A percentile compares a stretch with the other conserved stretches of the same genome.
Conservation (phyloP, 53 echinoderm and acorn worm genomes). For the Actinopyga echinites region DNA sequence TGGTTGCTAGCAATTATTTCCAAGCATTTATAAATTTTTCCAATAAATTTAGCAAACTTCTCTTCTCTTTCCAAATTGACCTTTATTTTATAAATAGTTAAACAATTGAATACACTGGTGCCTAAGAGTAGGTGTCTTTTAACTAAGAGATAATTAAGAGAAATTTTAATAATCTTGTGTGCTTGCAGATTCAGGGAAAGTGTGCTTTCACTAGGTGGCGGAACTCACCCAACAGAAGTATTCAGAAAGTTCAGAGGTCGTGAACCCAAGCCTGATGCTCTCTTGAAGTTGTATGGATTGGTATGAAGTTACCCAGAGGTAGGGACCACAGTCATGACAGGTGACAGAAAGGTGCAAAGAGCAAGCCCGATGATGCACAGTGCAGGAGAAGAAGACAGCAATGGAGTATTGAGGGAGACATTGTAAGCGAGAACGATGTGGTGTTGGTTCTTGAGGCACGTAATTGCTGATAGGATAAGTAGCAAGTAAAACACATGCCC, state of each 20-base stretch:
- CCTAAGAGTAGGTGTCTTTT: no score
- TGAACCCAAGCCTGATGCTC: conserved; percentile 72
- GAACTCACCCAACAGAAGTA: conserved; percentile 82
- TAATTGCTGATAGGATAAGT: no score
- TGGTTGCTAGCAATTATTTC: no score
- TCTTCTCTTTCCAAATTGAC: background rate
- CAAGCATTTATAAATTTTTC: no score
- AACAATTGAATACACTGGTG: background rate
- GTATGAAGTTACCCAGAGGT: conserved; percentile 19
- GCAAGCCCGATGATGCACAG: no score
- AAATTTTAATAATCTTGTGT: background rate
- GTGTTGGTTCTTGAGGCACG: no score
- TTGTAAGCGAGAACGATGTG: no score
- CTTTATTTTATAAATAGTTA: background rate
- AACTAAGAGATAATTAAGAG: background rate
- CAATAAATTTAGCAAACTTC: background rate
- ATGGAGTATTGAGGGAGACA: no score
- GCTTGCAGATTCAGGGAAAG: conserved; percentile 80
- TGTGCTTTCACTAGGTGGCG: conserved; percentile 82
- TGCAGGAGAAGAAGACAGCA: no score
- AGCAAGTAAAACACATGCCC: no score
- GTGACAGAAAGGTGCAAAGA: no score
- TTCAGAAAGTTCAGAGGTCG: conserved; percentile 90
- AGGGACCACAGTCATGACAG: no score
- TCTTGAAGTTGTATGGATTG: conserved; percentile 70